Percentiles rank a stretch among this genome's conserved stretches.
Conservation (phyloP, 2,888 invertebrate genomes). For the Ceraclea dissimilis region DNA sequence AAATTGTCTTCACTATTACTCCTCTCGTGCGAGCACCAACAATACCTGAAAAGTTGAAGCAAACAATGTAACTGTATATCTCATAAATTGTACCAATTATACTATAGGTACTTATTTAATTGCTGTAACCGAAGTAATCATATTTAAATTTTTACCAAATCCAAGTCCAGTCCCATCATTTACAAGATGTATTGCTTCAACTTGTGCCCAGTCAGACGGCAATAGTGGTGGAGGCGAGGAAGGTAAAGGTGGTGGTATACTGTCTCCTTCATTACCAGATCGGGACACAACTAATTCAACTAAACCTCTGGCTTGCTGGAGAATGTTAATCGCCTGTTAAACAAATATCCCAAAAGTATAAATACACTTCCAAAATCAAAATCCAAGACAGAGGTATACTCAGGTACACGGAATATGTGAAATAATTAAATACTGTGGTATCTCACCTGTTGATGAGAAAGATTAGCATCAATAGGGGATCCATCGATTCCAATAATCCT, state of each 20-base stretch:
- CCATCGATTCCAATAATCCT: constrained; percentile 80
- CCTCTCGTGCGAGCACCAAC: constrained; percentile 96
- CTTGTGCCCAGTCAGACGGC: constrained; percentile 89
- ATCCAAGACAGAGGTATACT: background rate
- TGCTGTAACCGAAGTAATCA: too few species aligned
- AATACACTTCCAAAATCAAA: background rate
- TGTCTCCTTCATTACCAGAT: constrained; percentile 40
- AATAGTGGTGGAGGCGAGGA: constrained; percentile 32
- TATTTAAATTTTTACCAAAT: constrained; percentile 66
- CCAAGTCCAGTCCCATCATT: constrained; percentile 98
- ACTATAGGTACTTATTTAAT: too few species aligned
- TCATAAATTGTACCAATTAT: background rate
- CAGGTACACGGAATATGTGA: too few species aligned
- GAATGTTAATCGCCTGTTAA: constrained; percentile 55
- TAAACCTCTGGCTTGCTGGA: constrained; percentile 67
- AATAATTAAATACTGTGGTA: too few species aligned
- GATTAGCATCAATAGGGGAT: constrained; percentile 66
- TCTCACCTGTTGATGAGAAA: constrained; percentile 71
- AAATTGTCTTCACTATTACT: constrained; percentile 98
- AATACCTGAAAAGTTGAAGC: constrained; percentile 51
- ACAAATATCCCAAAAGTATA: background rate
- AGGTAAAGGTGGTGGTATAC: constrained; percentile 31
- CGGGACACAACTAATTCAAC: constrained; percentile 58
- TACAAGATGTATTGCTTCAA: constrained; percentile 93
- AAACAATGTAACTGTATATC: background rate